Evolutionary conservation across 2,113 vertebrate species (phyloP).

Genomic region (Melanocharis versteri): DNA sequence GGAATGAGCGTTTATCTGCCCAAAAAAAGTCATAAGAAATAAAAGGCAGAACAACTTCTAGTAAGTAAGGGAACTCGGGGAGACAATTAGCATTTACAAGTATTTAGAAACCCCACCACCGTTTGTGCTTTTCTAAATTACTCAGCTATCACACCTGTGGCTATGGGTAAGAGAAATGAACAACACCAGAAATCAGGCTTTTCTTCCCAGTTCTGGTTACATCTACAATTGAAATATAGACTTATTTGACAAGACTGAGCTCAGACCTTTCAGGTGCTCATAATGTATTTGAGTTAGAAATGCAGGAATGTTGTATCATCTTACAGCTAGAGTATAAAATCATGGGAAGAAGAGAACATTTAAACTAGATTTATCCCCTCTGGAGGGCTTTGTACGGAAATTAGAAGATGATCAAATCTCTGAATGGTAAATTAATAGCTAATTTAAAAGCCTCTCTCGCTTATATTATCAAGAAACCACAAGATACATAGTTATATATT

Average conservation of each 20-base stretch:
- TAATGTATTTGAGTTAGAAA: background rate
- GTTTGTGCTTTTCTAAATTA: background rate
- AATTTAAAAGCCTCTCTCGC: conserved; percentile 39
- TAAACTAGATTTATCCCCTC: conserved; percentile 52
- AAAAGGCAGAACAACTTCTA: background rate
- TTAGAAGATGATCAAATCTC: conserved; percentile 56
- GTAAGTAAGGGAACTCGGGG: background rate
- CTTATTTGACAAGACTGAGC: background rate
- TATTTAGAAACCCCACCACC: background rate
- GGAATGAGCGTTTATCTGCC: background rate
- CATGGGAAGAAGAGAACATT: conserved; percentile 3
- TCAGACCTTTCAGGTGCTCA: background rate
- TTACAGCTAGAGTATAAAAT: conserved; percentile 7
- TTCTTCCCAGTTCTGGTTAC: background rate
- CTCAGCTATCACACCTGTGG: background rate
- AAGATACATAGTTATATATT: background rate
- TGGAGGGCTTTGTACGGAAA: conserved; percentile 25
- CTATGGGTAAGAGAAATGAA: background rate
- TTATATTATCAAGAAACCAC: conserved; percentile 47
- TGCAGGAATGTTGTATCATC: background rate
- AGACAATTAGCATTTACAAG: background rate
- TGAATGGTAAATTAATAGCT: conserved; percentile 63
- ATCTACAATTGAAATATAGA: background rate
- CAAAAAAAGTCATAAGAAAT: background rate
- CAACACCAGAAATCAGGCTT: background rate